A percentile compares a stretch with the other conserved stretches of the same genome.
phyloP scores from a whole-genome alignment of 2,797 vertebrate species.

The Microctenopoma steveboyesi region DNA sequence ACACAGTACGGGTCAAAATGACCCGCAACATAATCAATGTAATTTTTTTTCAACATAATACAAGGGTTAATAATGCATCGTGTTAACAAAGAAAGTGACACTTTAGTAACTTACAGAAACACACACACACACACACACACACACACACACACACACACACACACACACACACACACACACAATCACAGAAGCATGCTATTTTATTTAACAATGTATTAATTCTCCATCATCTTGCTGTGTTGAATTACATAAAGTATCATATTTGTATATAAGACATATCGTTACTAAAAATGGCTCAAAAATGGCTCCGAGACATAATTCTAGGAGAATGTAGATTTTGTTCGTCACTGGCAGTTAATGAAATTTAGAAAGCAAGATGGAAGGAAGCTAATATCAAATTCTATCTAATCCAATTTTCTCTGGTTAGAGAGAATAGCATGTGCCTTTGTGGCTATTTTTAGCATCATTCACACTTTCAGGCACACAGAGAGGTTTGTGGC shows the following conservation, averaged over 20 bases:
- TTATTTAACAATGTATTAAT: not conserved
- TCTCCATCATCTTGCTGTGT: not conserved
- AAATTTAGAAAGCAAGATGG: conserved; percentile 35
- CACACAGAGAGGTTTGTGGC: conserved; percentile 17
- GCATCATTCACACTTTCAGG: conserved; percentile 42
- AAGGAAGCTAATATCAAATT: conserved; percentile 52
- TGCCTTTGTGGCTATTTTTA: conserved; percentile 62
- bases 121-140: not conserved
- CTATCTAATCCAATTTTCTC: conserved; percentile 55
- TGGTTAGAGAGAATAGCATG: conserved; percentile 43
- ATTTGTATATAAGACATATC: not conserved
- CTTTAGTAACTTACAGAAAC: not conserved
- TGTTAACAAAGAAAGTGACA: not conserved
- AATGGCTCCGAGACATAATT: conserved; percentile 14
- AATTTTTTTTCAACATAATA: too few relatives aligned
- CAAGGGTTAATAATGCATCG: not conserved
- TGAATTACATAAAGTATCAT: not conserved
- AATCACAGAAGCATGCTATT: not conserved
- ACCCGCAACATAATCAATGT: too few relatives aligned
- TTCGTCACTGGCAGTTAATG: conserved; percentile 38
- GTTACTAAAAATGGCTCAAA: not conserved
- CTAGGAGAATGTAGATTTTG: conserved; percentile 10
- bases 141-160: too few relatives aligned
- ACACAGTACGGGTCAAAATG: too few relatives aligned
- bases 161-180: not conserved